Base-by-base conservation (phyloP, 2,113 vertebrate species). In the Equus przewalskii region DNA sequence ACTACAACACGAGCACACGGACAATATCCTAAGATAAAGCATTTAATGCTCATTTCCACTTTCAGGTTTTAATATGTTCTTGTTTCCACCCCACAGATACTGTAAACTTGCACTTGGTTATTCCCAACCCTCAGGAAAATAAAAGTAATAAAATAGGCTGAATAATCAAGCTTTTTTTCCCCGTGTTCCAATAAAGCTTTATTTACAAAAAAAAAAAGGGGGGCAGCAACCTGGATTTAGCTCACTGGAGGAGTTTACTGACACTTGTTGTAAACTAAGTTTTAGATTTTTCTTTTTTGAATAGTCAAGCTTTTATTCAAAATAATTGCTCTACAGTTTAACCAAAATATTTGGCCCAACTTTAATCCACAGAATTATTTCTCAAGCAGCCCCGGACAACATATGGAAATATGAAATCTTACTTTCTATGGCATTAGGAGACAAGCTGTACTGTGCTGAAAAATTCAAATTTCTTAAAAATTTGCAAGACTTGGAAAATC, bases 391-490 rank as follows among this genome's bases (percentile, higher is more conserved):
- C 58, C 56, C 16, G 30, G 72, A 82, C 41, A 73, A 90, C 11
- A 83, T 51, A 67, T 10, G 19, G 62, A 93, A 88, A 79, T 84
- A 95, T 15, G 58, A 94, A 95, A 98, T 79, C 16, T 36, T 46
- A 65, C 19, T 84, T 70, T 98, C 82, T 54, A 85, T 26, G 94
- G 91, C 49, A 84, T 94, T 79, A 87, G 67, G 85, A 98, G 54
- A 96, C 75, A 51, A 92, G 56, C 79, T 73, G 28, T 54, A 93
- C 19, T 89, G 44, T 22, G 22, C 9, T 0, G 26, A 89, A 41
- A 89, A 91, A 78, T n/a, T 0, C 0, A 97, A 95, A 78, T 15
- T 75, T 75, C 69, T 96, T 96, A 85, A 95, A 44, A 0, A 5
- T 33, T 78, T 80, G 21, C 0, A 89, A 69, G 54, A 86, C 62